These are phyloP conservation scores for Halocynthia aurantium DNA, from an alignment of 23 tunicate species.

Conservation along the genomic window DNA sequence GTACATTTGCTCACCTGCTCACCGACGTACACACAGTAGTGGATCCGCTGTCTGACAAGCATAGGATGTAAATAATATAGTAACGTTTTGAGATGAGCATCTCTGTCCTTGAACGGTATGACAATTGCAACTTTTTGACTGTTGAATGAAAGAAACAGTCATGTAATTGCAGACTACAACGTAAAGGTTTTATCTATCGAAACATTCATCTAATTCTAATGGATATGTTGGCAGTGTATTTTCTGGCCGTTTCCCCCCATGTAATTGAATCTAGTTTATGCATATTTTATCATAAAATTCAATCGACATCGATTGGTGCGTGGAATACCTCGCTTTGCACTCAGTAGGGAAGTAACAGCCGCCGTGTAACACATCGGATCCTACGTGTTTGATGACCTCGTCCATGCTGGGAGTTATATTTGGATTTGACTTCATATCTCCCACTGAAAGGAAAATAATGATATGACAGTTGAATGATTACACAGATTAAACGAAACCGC, in stretches of 20 bases:
- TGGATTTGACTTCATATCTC: conserved; percentile 47
- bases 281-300: too few relatives aligned
- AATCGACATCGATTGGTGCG: too few relatives aligned
- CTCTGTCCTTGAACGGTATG: conserved; percentile 95
- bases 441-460: conserved; percentile 24
- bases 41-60: conserved; percentile 43
- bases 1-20: conserved; percentile 66
- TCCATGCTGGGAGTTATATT: conserved; percentile 57
- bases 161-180: too few relatives aligned
- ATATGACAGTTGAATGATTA: neutral
- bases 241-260: conserved; percentile 5
- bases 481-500: too few relatives aligned
- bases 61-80: conserved; percentile 86
- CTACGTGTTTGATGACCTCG: conserved; percentile 40
- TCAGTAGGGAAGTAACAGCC: conserved; percentile 55
- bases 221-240: neutral
- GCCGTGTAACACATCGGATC: conserved; percentile 38
- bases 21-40: conserved; percentile 85
- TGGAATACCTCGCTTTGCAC: conserved; percentile 41
- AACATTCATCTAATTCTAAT: neutral
- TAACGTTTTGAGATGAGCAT: conserved; percentile 77
- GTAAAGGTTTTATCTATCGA: too few relatives aligned
- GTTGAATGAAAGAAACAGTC: neutral
- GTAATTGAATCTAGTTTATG: too few relatives aligned
- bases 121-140: conserved; percentile 92